Evolutionary conservation across 2,888 invertebrate genomes (phyloP), one percentile per base, ranked within the genome.

Genomic region (Byasa hedistus): DNA sequence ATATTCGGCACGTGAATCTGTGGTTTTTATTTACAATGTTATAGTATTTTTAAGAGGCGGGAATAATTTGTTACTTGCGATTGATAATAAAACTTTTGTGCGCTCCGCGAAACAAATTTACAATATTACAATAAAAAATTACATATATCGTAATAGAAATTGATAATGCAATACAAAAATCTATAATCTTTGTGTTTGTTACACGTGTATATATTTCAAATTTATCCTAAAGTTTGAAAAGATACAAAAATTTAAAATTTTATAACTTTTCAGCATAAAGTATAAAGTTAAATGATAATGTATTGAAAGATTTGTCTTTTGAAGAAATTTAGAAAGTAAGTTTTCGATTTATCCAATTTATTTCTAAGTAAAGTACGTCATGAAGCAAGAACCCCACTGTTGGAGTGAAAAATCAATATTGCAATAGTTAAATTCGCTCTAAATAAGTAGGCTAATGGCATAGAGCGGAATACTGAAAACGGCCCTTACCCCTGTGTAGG

Each of bases 401-500:
- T 78, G 81, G 85, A 83, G 76, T 78, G 79, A 78, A 85, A 87
- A 89, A 90, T 90, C 89, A 80, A 90, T 89, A 89, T 76, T 73
- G 79, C 79, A 79, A 84, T 86, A 85, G 86, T 87, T 83, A 78
- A 80, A 79, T 77, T 75, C 78, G 79, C 85, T 86, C 81, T 76
- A 80, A 84, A 84, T 86, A 89, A 88, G 83, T 89, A 84, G 89
- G 89, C 88, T 89, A 89, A 85, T 87, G 73, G 85, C 77, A 79
- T 78, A 76, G 75, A 72, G 76, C 78, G 79, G 75, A 85, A 86
- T 85, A 85, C 80, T 83, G 84, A 79, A 76, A 77, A 76, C 76
- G 75, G 75, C 76, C 70, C 75, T 70, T 68, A 70, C 65, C 61
- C 63, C 61, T 36, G 58, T 55, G 39, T 21, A 24, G 23, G 21